A percentile compares a stretch with the other conserved stretches of the same genome.
phyloP scores from a whole-genome alignment of 2,888 invertebrate species.

The Mimumesa dahlbomi region DNA sequence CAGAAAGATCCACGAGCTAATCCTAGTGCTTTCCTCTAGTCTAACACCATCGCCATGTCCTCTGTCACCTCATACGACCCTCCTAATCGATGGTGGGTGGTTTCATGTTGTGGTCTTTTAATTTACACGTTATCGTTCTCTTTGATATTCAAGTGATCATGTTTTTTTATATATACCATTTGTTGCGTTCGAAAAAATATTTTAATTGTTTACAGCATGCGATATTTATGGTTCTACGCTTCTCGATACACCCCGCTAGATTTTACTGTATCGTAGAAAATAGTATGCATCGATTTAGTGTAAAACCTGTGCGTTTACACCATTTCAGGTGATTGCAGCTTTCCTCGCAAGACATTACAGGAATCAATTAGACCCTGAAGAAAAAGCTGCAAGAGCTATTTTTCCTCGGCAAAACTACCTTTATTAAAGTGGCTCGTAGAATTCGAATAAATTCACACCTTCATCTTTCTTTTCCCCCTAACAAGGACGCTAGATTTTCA shows the following conservation, averaged over 20 bases:
- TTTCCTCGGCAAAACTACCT: conserved; percentile 85
- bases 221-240: conserved; percentile 4
- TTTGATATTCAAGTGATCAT: conserved; percentile 16
- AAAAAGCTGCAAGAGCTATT: conserved; percentile 87
- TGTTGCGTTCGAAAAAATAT: conserved; percentile 4
- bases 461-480: conserved; percentile 9
- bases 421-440: conserved; percentile 72
- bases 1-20: conserved; percentile 98
- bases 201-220: conserved; percentile 20
- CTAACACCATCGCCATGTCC: conserved; percentile 80
- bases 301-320: conserved; percentile 25
- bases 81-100: conserved; percentile 78
- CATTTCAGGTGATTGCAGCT: conserved; percentile 89
- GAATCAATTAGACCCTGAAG: conserved; percentile 89
- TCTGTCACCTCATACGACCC: conserved; percentile 77
- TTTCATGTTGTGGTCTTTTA: conserved; percentile 61
- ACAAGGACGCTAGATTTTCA: background rate
- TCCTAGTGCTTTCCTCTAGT: conserved; percentile 98
- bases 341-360: conserved; percentile 90
- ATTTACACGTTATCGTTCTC: conserved; percentile 37
- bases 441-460: conserved; percentile 16
- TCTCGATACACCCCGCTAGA: background rate
- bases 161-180: conserved; percentile 12
- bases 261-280: conserved; percentile 2
- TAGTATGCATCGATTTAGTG: background rate